Percentiles rank a stretch among this genome's conserved stretches.
These are phyloP conservation scores for Drosophila ironensis DNA, from an alignment of 1,140 invertebrate genomes.

Conservation along the genomic window DNA sequence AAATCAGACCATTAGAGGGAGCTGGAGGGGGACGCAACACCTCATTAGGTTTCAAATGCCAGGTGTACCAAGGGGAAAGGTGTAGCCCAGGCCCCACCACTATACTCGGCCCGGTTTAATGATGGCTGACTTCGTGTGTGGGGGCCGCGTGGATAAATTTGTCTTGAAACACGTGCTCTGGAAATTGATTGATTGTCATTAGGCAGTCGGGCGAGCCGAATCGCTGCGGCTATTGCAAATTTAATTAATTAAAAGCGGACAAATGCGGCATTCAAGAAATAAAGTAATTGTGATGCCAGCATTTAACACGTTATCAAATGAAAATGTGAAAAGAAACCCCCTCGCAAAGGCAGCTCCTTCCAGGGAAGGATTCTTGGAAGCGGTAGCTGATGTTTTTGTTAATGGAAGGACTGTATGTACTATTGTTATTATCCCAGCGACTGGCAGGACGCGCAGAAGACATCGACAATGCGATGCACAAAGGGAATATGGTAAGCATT, in stretches of 20 bases:
- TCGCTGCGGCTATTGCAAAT: background rate
- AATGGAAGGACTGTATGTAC: too few species aligned
- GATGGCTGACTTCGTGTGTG: background rate
- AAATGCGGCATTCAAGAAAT: too few species aligned
- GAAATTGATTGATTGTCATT: background rate
- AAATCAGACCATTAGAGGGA: background rate
- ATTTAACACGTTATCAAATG: too few species aligned
- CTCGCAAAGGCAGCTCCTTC: background rate
- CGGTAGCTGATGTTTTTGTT: too few species aligned
- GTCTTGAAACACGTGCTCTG: background rate
- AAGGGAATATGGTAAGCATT: background rate
- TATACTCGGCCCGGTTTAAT: background rate
- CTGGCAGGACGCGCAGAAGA: background rate
- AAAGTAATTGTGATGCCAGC: too few species aligned
- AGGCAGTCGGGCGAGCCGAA: background rate
- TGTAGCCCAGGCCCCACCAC: too few species aligned
- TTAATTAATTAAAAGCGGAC: conserved; percentile 1
- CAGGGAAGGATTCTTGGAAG: too few species aligned
- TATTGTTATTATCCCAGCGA: background rate
- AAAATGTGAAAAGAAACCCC: background rate
- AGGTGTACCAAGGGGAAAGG: background rate
- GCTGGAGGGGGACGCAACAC: background rate
- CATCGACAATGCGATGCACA: background rate
- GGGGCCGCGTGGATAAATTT: background rate
- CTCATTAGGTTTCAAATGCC: background rate